Evolutionary conservation across 2,888 invertebrate species (phyloP).

Genomic region (Venustoraphidia nigricollis): DNA sequence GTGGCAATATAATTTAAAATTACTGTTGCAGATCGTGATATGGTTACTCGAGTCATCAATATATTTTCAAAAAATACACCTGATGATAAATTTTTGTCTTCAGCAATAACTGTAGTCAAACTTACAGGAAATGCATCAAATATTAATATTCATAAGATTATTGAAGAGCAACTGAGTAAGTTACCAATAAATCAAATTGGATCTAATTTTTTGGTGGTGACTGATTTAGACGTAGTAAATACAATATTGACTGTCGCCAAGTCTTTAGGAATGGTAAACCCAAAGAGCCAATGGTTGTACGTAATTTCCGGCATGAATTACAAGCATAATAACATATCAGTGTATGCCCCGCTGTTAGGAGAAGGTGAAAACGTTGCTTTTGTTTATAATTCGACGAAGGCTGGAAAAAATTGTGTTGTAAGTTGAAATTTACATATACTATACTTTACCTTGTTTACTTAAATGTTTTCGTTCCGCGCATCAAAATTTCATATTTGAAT

Average conservation of each 20-base stretch:
- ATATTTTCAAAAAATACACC: conserved; percentile 14
- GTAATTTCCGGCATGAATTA: conserved; percentile 46
- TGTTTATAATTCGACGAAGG: conserved; percentile 47
- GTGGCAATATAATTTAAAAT: neutral
- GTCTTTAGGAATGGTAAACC: conserved; percentile 46
- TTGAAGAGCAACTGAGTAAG: conserved; percentile 19
- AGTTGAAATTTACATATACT: conserved; percentile 8
- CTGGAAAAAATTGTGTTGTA: conserved; percentile 38
- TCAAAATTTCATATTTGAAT: no score
- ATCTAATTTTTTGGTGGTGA: conserved; percentile 41
- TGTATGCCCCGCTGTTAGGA: conserved; percentile 38
- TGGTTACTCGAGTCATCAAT: conserved; percentile 46
- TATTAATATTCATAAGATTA: conserved; percentile 17
- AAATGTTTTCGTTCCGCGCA: no score
- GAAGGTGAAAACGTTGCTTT: conserved; percentile 76
- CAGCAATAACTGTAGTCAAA: conserved; percentile 21
- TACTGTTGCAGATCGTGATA: conserved; percentile 35
- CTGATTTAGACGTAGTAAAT: conserved; percentile 41
- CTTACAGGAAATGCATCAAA: conserved; percentile 15
- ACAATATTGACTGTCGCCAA: conserved; percentile 55
- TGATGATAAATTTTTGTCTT: conserved; percentile 13
- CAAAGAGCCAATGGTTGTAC: conserved; percentile 70
- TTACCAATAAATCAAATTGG: conserved; percentile 23
- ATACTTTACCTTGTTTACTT: no score
- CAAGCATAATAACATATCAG: conserved; percentile 33